Evolutionary conservation across 2,888 invertebrate genomes (phyloP), one percentile per base, ranked within the genome.

Genomic region (Drosophila testacea): DNA sequence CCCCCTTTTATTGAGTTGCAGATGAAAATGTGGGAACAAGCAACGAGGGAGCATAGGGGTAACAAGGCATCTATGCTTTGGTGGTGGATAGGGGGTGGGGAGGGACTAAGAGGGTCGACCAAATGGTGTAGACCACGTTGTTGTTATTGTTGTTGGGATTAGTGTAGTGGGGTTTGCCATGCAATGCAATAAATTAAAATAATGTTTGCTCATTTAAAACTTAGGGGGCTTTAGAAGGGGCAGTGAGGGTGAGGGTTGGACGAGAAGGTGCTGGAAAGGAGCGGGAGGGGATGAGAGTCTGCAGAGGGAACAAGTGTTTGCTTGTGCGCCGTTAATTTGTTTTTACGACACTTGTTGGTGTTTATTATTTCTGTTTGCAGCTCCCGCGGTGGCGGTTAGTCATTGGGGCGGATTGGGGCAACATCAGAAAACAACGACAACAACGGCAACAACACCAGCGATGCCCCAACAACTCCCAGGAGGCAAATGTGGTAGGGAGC

Each of bases 271-370:
- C 30, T 30, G 32, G 30, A 10, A 6, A 16, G 10, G 30, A 0
- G 30, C 16, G 4, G 34, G 1, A 9, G 27, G 28, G 9, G 9
- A 4, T 13, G 59, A 11, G 27, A 10, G 32, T n/a, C 30, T 36
- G 30, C n/a, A 32, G 70, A 46, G 62, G 70, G 64, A 73, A 79
- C 79, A 79, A 80, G 79, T 80, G 83, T 76, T 80, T 82, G 79
- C 83, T 69, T 80, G 80, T 65, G 83, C 76, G 79, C 79, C 79
- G 83, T 80, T 80, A 80, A 80, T 80, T 80, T 82, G 79, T 80
- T 80, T 80, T 80, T 80, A 80, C 83, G 79, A 80, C 79, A 80
- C 79, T 80, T 80, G 79, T 79, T 80, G 80, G 79, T 82, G 79
- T 80, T 80, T 80, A 80, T 80, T 80, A 82, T 80, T 78, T 79